Percentiles rank a stretch among this genome's conserved stretches.
Conservation (phyloP, 35 echinoderm and acorn worm species). For the Antedon bifida region DNA sequence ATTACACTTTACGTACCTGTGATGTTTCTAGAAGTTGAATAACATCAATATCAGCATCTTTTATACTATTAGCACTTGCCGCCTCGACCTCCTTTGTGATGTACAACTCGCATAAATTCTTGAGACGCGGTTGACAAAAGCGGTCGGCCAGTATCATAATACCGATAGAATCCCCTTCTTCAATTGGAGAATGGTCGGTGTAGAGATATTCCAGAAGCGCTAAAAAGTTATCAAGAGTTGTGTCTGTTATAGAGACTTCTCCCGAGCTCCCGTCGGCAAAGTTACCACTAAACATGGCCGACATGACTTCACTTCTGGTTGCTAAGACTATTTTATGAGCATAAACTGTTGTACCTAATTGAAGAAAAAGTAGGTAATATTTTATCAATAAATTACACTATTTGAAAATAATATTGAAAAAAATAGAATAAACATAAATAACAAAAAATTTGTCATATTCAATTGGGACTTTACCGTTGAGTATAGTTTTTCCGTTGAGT, state of each 20-base stretch:
- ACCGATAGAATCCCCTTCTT: conserved; percentile 39
- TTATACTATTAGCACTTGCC: conserved; percentile 27
- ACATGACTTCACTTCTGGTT: conserved; percentile 63
- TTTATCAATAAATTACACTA: too few relatives aligned
- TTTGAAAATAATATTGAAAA: too few relatives aligned
- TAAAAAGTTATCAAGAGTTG: conserved; percentile 33
- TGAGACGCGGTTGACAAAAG: conserved; percentile 40
- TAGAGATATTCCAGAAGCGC: conserved; percentile 67
- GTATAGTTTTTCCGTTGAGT: too few relatives aligned
- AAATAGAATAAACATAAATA: too few relatives aligned
- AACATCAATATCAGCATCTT: conserved; percentile 60
- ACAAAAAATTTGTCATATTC: too few relatives aligned
- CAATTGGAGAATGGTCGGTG: conserved; percentile 69
- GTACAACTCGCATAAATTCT: conserved; percentile 67
- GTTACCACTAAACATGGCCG: conserved; percentile 62
- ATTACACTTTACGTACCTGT: too few relatives aligned
- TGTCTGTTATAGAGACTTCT: conserved; percentile 43
- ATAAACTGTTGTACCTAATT: conserved; percentile 23
- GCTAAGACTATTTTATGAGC: conserved; percentile 58
- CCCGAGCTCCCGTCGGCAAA: conserved; percentile 36
- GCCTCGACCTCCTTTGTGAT: conserved; percentile 60
- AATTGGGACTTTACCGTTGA: too few relatives aligned
- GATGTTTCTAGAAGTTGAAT: conserved; percentile 36
- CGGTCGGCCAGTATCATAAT: conserved; percentile 35
- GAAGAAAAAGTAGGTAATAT: not conserved